These are phyloP conservation scores for Sebastes baramenuke DNA, from an alignment of 2,797 vertebrate genomes.

Conservation along the genomic window DNA sequence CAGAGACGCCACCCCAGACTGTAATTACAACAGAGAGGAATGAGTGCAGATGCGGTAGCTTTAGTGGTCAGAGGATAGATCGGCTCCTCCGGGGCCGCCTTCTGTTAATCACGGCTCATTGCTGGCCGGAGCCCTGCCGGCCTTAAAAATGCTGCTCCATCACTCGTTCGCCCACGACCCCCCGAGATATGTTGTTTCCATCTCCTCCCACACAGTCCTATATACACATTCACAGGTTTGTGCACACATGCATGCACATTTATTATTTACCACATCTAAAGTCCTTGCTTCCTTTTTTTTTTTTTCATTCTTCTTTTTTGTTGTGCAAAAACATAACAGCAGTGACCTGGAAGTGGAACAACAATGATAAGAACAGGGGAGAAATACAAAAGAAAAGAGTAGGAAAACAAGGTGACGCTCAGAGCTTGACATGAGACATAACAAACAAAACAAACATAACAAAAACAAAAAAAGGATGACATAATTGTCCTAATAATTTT, in stretches of 20 bases:
- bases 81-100: slow-evolving; percentile 1
- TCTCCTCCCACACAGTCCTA: neutral
- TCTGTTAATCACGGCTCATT: slow-evolving; percentile 35
- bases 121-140: neutral
- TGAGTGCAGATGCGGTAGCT: slow-evolving; percentile 22
- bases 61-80: slow-evolving; percentile 36
- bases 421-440: too few relatives aligned
- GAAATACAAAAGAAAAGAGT: too few relatives aligned
- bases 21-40: slow-evolving; percentile 32
- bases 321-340: too few relatives aligned
- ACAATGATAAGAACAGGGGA: too few relatives aligned
- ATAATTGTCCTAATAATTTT: too few relatives aligned
- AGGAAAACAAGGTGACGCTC: too few relatives aligned
- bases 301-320: too few relatives aligned
- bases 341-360: too few relatives aligned
- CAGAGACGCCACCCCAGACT: slow-evolving; percentile 6
- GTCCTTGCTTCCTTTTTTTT: neutral
- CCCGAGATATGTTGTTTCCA: neutral
- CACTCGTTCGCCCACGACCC: neutral
- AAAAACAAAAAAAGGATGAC: too few relatives aligned
- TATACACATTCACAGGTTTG: neutral
- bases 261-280: neutral
- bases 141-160: slow-evolving; percentile 7
- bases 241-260: neutral
- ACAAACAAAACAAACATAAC: too few relatives aligned